A percentile compares a stretch with the other conserved stretches of the same genome.
These are phyloP conservation scores for Crenichthys baileyi DNA, from an alignment of 2,797 vertebrate species.

Conservation along the genomic window DNA sequence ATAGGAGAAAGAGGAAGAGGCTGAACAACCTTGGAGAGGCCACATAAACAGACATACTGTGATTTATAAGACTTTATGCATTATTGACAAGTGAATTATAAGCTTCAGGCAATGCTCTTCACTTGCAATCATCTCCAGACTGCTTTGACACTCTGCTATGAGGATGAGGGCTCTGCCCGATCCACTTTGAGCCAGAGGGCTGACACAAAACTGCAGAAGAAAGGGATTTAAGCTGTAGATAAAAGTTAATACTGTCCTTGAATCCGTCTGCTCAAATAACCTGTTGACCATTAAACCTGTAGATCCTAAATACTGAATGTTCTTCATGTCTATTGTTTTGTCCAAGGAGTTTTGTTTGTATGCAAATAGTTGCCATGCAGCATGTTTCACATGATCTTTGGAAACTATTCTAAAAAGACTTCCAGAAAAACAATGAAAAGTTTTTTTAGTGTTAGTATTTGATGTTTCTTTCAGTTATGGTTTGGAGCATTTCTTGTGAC, in stretches of 20 bases:
- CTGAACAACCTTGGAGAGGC: slow-evolving; percentile 50
- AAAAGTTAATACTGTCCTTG: slow-evolving; percentile 35
- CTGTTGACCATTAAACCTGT: slow-evolving; percentile 20
- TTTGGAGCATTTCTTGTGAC: neutral
- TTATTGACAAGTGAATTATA: slow-evolving; percentile 71
- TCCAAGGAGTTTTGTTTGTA: neutral
- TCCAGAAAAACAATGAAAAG: neutral
- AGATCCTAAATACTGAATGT: slow-evolving; percentile 4
- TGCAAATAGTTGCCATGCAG: neutral
- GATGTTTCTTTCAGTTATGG: neutral
- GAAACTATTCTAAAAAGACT: neutral
- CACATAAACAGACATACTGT: slow-evolving; percentile 56
- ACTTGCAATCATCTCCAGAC: slow-evolving; percentile 57
- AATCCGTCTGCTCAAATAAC: slow-evolving; percentile 39
- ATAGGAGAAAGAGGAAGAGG: slow-evolving; percentile 25
- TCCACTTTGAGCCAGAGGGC: slow-evolving; percentile 47
- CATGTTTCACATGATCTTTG: neutral
- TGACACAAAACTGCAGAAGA: slow-evolving; percentile 33
- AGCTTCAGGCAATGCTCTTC: slow-evolving; percentile 49
- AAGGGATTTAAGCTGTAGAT: slow-evolving; percentile 33
- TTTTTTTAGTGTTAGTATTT: neutral
- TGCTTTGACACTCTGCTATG: slow-evolving; percentile 45
- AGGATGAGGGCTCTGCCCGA: slow-evolving; percentile 38
- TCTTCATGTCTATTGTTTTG: neutral
- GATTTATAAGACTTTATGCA: slow-evolving; percentile 69